Percentiles rank a stretch among this genome's conserved stretches.
Evolutionary conservation across 2,888 invertebrate species (phyloP).

Genomic region (Colletes collaris): DNA sequence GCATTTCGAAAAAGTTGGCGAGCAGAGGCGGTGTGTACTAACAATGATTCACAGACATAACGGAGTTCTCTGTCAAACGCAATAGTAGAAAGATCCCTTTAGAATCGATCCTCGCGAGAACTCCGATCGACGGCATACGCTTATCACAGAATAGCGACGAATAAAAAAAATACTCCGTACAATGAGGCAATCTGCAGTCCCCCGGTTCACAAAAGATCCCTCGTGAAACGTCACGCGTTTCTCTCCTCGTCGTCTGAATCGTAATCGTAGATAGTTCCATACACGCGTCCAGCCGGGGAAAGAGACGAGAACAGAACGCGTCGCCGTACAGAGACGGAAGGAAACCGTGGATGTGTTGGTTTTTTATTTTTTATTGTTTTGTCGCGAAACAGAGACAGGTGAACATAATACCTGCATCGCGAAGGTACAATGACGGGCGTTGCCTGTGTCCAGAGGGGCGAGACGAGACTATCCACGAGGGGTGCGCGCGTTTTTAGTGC

Average conservation of each 20-base stretch:
- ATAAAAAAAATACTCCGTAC: conserved; percentile 25
- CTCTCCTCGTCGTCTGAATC: conserved; percentile 40
- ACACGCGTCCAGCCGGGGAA: conserved; percentile 25
- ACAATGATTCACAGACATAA: background rate
- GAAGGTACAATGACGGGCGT: conserved; percentile 59
- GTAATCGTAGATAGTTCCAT: conserved; percentile 19
- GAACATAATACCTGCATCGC: conserved; percentile 66
- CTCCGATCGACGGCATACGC: background rate
- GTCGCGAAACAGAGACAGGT: conserved; percentile 64
- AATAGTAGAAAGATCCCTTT: background rate
- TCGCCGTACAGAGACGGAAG: conserved; percentile 3
- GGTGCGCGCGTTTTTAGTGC: conserved; percentile 71
- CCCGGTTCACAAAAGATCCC: conserved; percentile 38
- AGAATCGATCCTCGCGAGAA: conserved; percentile 21
- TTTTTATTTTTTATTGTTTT: conserved; percentile 16
- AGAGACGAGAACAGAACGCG: background rate
- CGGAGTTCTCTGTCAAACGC: background rate
- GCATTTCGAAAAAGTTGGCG: conserved; percentile 1
- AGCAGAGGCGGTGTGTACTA: background rate
- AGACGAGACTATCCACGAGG: conserved; percentile 43
- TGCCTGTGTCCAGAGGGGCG: conserved; percentile 46
- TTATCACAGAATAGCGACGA: conserved; percentile 25
- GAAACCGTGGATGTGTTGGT: conserved; percentile 15
- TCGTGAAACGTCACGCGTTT: conserved; percentile 38
- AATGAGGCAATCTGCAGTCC: conserved; percentile 41